Evolutionary conservation across 92 coral and sea anemone genomes (phyloP), one percentile per base, ranked within the genome.

Genomic region (Galaxea fascicularis): DNA sequence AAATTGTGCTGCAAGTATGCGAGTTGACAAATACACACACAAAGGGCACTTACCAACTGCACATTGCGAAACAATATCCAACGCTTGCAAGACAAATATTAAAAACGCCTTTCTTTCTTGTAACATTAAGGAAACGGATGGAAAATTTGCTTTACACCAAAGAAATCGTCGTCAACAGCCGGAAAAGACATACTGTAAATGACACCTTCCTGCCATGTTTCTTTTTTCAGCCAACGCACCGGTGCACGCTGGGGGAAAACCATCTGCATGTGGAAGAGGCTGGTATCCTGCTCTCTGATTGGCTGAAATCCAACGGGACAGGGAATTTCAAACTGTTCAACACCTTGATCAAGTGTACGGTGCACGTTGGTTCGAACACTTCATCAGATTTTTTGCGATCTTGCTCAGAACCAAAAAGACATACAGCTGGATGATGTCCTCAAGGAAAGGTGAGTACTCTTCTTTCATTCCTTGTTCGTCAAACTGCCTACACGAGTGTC

Each of bases 301-400:
- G 94, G 94, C 72, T 74, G n/a, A 66, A 39, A 49, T 52, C 53
- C 51, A 91, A 91, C 76, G 78, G 94, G 35, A 69, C 74, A 63
- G 74, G 85, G 87, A 79, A 54, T 91, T 91, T 91, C 83, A 83
- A 91, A 78, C 77, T 79, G 80, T 65, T 30, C 79, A 79, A n/a
- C 68, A 47, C 29, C 41, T 35, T 16, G 68, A 39, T 63, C 82
- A 64, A 78, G 71, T 30, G 64, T 74, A 21, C 83, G 73, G 41
- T 28, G 77, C 85, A 70, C 77, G 77, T 71, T 81, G 85, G 77
- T 81, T 81, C 77, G 85, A 81, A 81, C 70, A 65, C 73, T 64
- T 79, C 49, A 44, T 51, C 28, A 16, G n/a, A 65, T 65, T 49
- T 28, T 62, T 79, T 45, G 62, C 70, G 68, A 57, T 76, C 81